Base-by-base conservation (phyloP, 2,888 invertebrate species). In the Petrophora chlorosata region DNA sequence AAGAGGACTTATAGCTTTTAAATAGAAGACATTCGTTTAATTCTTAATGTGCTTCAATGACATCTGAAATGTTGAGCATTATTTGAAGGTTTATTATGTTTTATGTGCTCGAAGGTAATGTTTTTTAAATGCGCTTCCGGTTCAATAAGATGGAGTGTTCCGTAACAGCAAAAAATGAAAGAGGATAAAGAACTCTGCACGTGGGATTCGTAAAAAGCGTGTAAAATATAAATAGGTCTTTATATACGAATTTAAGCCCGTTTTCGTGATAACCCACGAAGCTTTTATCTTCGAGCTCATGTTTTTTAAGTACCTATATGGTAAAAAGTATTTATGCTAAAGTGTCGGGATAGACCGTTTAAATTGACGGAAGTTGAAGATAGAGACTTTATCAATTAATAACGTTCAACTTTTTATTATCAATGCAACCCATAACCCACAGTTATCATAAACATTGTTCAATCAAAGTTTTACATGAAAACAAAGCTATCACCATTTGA, bases 111-210 rank as follows among this genome's bases (percentile, higher is more conserved):
- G n/a, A n/a, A 73, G 5, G 5, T 19, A 35, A 77, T 76, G 74
- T 71, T 76, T 77, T 79, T 78, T 79, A 73, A 81, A 79, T 72
- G 58, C 67, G 66, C 74, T 77, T 88, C 88, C 87, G 83, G 84
- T 82, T 69, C 63, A 69, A 71, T 73, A 76, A 76, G 68, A 76
- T 66, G 63, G 56, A 70, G 67, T 68, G 69, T 70, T 70, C 69
- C 63, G 63, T 63, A 54, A 62, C 51, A 47, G 63, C 56, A 71
- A 75, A 75, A 71, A 74, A 70, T 35, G 38, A 52, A 62, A 63
- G 38, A 45, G 54, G 53, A 63, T 61, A 66, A 56, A 56, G 59
- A 68, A 63, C 48, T 41, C 59, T 53, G 67, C 73, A 76, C 75
- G 75, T 75, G 75, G 68, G 54, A 52, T 50, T 56, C 41, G 22